Percentiles rank a stretch among this genome's conserved stretches.
Evolutionary conservation across 2,797 vertebrate genomes (phyloP).

Genomic region (Gadopsis marmoratus): DNA sequence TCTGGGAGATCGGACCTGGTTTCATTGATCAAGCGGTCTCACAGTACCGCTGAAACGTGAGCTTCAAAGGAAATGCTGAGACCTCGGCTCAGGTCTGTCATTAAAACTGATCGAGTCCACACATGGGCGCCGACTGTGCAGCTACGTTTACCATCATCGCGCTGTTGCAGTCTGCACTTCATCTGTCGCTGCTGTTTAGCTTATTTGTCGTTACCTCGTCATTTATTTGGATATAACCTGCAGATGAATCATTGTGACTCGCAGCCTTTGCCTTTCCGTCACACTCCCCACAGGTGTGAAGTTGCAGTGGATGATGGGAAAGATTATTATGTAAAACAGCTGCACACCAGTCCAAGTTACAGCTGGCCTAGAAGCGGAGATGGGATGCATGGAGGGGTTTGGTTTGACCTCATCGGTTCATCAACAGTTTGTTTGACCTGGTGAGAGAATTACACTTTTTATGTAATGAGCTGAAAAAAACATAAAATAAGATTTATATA

Average conservation of each 20-base stretch:
- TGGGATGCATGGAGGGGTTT: background rate
- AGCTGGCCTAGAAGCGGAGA: background rate
- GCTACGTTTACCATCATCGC: background rate
- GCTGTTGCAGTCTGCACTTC: background rate
- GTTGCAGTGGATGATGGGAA: background rate
- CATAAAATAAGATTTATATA: constrained; percentile 11
- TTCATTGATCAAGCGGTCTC: constrained; percentile 5
- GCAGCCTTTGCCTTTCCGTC: background rate
- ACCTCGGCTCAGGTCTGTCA: constrained; percentile 6
- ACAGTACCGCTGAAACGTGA: background rate
- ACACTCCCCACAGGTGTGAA: background rate
- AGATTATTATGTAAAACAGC: constrained; percentile 27
- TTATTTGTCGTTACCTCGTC: background rate
- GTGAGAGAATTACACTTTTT: background rate
- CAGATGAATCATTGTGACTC: background rate
- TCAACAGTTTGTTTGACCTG: background rate
- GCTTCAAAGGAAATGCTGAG: constrained; percentile 24
- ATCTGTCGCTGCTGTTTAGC: background rate
- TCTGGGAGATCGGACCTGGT: constrained; percentile 38
- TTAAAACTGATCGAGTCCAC: constrained; percentile 11
- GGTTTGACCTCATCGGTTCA: background rate
- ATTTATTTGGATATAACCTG: background rate
- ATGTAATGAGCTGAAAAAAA: constrained; percentile 5
- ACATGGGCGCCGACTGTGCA: background rate
- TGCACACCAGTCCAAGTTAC: background rate